phyloP scores from a whole-genome alignment of 2,797 vertebrate species.

The Harpagifer antarcticus region DNA sequence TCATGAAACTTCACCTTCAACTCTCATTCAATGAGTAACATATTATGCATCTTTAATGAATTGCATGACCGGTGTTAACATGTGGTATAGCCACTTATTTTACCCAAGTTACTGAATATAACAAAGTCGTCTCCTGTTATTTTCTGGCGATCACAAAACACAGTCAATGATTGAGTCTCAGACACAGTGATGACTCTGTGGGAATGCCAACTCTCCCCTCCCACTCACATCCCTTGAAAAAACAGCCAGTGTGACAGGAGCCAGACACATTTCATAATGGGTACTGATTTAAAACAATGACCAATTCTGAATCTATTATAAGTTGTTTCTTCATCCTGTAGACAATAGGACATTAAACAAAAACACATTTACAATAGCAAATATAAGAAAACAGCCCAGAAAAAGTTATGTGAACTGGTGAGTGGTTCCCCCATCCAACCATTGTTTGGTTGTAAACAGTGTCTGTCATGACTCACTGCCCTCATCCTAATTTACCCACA shows the following conservation, averaged over 20 bases:
- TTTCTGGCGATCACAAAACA: conserved; percentile 12
- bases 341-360: background rate
- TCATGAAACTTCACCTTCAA: conserved; percentile 13
- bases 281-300: conserved; percentile 16
- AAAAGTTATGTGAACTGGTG: conserved; percentile 1
- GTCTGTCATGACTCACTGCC: conserved; percentile 28
- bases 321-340: conserved; percentile 9
- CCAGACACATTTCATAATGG: conserved; percentile 32
- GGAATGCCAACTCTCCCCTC: conserved; percentile 15
- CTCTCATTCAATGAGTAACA: conserved; percentile 9
- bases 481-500: conserved; percentile 24
- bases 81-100: background rate
- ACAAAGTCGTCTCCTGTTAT: background rate
- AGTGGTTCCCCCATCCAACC: conserved; percentile 3
- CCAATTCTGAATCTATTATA: conserved; percentile 7
- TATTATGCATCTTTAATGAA: conserved; percentile 6
- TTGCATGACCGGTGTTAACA: background rate
- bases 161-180: conserved; percentile 26
- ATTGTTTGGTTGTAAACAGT: conserved; percentile 16
- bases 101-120: background rate
- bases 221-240: conserved; percentile 12
- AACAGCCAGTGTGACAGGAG: conserved; percentile 15
- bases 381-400: conserved; percentile 11
- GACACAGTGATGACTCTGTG: conserved; percentile 13
- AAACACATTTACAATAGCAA: background rate